Base-by-base conservation (phyloP, 2,113 vertebrate genomes). In the Calidris pugnax region DNA sequence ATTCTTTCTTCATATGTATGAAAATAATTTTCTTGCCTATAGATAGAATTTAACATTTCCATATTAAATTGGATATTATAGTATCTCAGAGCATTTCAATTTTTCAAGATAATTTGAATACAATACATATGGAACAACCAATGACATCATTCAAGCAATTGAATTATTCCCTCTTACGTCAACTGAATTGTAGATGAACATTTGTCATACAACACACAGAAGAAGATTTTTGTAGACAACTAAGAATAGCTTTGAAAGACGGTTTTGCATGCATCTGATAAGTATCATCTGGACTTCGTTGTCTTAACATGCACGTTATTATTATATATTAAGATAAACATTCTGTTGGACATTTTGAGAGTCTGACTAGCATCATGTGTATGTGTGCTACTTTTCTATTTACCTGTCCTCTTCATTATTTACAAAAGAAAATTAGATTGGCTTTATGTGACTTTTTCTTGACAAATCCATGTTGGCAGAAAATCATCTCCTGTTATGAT, bases 261-360 rank as follows among this genome's bases (percentile, higher is more conserved):
- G 4, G 9, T 27, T 85, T 79, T 64, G 9, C 7, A 73, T 14
- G 1, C 8, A 33, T 18, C 7, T 0, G 0, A 1, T 43, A 37
- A 60, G 14, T n/a, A 90, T 60, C 13, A 8, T 39, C 21, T 64
- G 8, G 18, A 51, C 6, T 69, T 59, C 32, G 5, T 30, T 39
- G 30, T 62, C 20, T 56, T 64, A 55, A 55, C 27, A 30, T 28
- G 51, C 51, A 55, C 51, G 16, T 53, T 53, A 53, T 53, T 28
- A 53, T 53, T 28, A 53, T 17, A 53, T 16, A 23, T 26, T 56
- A 27, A 71, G 48, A 60, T n/a, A 17, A 3, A 45, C 6, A 35
- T 41, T 16, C 53, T 60, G 16, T 56, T 33, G 66, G 14, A 69
- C 6, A 51, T 14, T 53, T 66, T 71, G 43, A 53, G 19, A 77